Base-by-base conservation (phyloP, 53 echinoderm and acorn worm species). In the Zoroaster sp. region DNA sequence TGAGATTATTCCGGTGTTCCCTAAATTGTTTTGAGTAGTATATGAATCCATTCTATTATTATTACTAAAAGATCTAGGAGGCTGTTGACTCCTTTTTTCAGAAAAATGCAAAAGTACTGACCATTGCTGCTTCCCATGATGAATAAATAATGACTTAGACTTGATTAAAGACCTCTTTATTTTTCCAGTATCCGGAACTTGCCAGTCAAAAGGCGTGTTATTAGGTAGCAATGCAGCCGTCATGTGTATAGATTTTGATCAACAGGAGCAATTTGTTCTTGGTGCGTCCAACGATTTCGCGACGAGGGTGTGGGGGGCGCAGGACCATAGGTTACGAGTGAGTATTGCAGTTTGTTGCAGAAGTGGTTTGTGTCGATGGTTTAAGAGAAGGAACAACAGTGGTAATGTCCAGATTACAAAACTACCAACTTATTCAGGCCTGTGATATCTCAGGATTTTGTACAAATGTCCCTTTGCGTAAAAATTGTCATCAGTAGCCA, bases 271-370 rank as follows among this genome's bases (percentile, higher is more conserved):
- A 72, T 90, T 92, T 80, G 91, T 97, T 36, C 94, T 97, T 13
- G 97, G 97, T 28, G 95, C 97, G 17, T 95, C 97, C 55, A 95
- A 92, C 67, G 97, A 97, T 77, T 97, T 74, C 55, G 94, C 97
- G 21, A 95, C 89, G n/a, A 92, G 97, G 80, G 91, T 97, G 36
- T 95, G 97, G 97, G 95, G 97, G 36, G 82, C 91, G 20, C 85
- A 92, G 51, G 97, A 97, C 78, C 95, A 97, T 67, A 95, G 97
- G 83, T 90, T 93, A 72, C 89, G 92, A 78, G 97, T 97, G 35
- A 89, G 90, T 83, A n/a, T 63, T 8, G 32, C 13, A 25, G 2
- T 17, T 55, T 8, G 18, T 66, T 20, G 20, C 39, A 2, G 10
- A 33, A 32, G 11, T 6, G 7, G 5, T 80, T 28, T 15, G n/a